These are phyloP conservation scores for Scolopax rusticola DNA, from an alignment of 2,797 vertebrate genomes.

Conservation along the genomic window DNA sequence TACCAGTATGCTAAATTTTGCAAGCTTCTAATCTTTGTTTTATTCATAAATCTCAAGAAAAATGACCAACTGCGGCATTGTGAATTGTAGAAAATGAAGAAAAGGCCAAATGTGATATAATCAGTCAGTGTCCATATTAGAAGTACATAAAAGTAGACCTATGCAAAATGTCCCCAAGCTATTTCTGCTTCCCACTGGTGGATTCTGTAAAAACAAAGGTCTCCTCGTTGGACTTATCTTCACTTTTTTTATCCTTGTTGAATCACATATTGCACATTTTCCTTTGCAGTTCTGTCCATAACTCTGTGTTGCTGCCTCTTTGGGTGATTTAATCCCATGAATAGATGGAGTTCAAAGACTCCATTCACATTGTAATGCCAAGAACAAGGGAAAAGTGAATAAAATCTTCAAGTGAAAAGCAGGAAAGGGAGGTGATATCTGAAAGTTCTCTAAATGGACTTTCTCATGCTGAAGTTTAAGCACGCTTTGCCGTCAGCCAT, in stretches of 20 bases:
- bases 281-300: not conserved
- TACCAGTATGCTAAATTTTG: not conserved
- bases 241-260: not conserved
- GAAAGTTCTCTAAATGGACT: not conserved
- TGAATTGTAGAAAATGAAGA: not conserved
- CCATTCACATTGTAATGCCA: not conserved
- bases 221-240: not conserved
- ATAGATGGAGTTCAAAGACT: not conserved
- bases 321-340: not conserved
- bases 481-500: fast-evolving
- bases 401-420: not conserved
- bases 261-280: not conserved
- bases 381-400: not conserved
- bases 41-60: constrained; percentile 12
- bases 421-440: not conserved
- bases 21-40: not conserved
- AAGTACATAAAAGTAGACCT: not conserved
- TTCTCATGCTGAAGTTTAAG: not conserved
- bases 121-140: not conserved
- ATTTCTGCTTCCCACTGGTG: not conserved
- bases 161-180: not conserved
- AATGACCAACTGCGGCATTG: not conserved
- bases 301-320: not conserved
- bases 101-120: constrained; percentile 2
- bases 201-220: not conserved